Percentiles rank a stretch among this genome's conserved stretches.
phyloP scores from a whole-genome alignment of 2,888 invertebrate species.

The Noctuana brunneofusca region DNA sequence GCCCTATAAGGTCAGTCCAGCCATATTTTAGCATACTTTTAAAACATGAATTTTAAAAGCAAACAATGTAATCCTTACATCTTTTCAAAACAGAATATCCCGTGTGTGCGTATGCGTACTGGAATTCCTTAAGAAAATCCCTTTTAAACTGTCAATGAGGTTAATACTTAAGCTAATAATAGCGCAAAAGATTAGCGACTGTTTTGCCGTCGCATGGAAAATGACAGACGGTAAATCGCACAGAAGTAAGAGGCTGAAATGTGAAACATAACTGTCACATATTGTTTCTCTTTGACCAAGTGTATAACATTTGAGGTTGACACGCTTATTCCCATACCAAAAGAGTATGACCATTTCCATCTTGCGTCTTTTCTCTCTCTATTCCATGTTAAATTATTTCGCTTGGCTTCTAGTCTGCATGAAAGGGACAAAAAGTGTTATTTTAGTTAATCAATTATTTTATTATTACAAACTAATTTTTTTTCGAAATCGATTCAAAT shows the following conservation, averaged over 20 bases:
- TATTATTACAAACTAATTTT: too few relatives aligned
- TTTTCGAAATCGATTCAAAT: too few relatives aligned
- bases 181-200: background rate
- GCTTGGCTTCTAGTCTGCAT: too few relatives aligned
- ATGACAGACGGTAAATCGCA: background rate
- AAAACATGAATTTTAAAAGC: background rate
- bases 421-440: too few relatives aligned
- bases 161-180: slow-evolving; percentile 3
- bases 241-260: background rate
- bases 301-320: too few relatives aligned
- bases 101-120: background rate
- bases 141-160: background rate
- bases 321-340: too few relatives aligned
- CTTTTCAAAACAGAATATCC: background rate
- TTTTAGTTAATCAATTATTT: too few relatives aligned
- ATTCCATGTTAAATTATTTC: too few relatives aligned
- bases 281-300: too few relatives aligned
- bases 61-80: background rate
- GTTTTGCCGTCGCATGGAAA: background rate
- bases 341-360: too few relatives aligned
- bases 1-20: background rate
- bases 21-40: background rate
- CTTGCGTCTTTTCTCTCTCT: too few relatives aligned
- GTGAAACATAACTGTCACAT: too few relatives aligned
- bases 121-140: background rate